phyloP scores from a whole-genome alignment of 2,113 vertebrate species.

The Muntiacus reevesi region DNA sequence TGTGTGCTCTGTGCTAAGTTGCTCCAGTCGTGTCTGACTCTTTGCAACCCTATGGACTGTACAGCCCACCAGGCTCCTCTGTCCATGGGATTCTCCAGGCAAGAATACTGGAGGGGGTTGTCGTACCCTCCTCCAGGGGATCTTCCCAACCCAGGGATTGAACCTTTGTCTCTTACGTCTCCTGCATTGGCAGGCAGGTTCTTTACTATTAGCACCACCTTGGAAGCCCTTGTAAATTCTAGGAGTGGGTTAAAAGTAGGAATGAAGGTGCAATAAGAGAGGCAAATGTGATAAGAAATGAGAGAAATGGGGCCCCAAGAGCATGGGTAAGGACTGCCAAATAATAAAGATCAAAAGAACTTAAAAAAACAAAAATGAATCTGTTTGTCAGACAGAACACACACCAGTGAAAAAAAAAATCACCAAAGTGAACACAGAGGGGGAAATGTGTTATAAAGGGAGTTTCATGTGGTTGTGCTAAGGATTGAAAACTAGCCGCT shows the following conservation, averaged over 20 bases:
- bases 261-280: not conserved
- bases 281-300: not conserved
- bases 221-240: not conserved
- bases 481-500: not conserved
- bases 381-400: not conserved
- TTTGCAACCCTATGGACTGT: not conserved
- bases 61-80: not conserved
- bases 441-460: not conserved
- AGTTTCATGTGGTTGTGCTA: not conserved
- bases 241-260: not conserved
- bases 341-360: not conserved
- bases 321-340: not conserved
- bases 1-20: not conserved
- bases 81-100: not conserved
- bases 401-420: not conserved
- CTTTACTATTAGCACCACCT: not conserved
- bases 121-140: not conserved
- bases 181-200: not conserved
- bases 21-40: not conserved
- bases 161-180: not conserved
- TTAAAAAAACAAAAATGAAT: not conserved
- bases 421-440: not conserved
- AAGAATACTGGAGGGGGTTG: not conserved
- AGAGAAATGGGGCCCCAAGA: not conserved
- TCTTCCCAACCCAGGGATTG: not conserved